Evolutionary conservation across 1,140 invertebrate species (phyloP).

Genomic region (Ostrea denselamellosa): DNA sequence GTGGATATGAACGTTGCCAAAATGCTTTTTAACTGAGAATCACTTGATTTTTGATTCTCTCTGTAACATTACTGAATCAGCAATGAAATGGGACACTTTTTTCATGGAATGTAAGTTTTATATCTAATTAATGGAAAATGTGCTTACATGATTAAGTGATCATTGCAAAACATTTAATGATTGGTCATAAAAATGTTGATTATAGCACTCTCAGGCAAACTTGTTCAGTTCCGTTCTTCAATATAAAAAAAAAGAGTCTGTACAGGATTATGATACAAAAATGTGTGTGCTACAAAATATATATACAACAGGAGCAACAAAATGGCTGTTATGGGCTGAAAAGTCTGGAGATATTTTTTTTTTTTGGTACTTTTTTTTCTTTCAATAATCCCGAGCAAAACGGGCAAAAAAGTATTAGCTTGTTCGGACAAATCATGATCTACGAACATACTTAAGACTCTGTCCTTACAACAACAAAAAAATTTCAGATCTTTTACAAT

Average conservation of each 20-base stretch:
- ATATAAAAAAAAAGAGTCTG: constrained; percentile 4
- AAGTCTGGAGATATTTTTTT: not conserved
- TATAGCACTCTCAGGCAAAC: constrained; percentile 19
- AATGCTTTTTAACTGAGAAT: not conserved
- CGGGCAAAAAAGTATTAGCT: not conserved
- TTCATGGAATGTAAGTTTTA: constrained; percentile 23
- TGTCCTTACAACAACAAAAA: not conserved
- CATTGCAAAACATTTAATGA: constrained; percentile 19
- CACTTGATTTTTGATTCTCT: not conserved
- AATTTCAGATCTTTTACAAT: not conserved
- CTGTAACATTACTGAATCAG: not conserved
- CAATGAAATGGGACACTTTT: not conserved
- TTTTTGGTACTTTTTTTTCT: not conserved
- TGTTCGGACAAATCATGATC: not conserved
- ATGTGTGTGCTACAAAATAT: constrained; percentile 30
- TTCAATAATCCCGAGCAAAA: not conserved
- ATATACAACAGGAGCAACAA: constrained; percentile 17
- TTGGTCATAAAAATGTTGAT: constrained; percentile 19
- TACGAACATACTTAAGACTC: not conserved
- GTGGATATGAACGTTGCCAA: not conserved
- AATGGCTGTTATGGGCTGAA: constrained; percentile 6
- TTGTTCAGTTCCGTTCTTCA: constrained; percentile 30
- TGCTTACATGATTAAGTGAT: constrained; percentile 22
- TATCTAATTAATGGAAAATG: constrained; percentile 10
- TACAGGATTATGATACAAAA: constrained; percentile 37